Conservation (phyloP, 2,888 invertebrate species). For the Microctonus hyperodae region DNA sequence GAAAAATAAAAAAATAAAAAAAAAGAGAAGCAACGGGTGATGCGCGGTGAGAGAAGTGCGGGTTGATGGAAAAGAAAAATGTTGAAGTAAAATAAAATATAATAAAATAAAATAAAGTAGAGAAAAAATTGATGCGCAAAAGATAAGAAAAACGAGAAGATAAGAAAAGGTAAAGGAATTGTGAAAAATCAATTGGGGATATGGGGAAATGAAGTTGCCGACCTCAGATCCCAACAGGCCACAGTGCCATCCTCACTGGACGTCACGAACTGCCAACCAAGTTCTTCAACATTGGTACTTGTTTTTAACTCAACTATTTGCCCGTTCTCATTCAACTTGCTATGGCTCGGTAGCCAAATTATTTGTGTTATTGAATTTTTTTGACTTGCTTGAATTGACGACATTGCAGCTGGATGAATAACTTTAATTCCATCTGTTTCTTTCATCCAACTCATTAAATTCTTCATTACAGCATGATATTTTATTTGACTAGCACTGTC, state of each 20-base stretch:
- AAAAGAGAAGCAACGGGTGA: background rate
- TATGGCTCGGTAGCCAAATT: constrained; percentile 73
- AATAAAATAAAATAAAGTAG: constrained; percentile 19
- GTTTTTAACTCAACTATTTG: constrained; percentile 62
- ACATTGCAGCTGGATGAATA: constrained; percentile 70
- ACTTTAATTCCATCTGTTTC: constrained; percentile 68
- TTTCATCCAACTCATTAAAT: constrained; percentile 76
- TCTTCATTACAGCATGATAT: constrained; percentile 69
- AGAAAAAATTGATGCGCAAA: constrained; percentile 15
- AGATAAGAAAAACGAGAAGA: constrained; percentile 4
- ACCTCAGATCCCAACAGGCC: constrained; percentile 75
- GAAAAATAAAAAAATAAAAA: constrained; percentile 30
- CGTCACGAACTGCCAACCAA: constrained; percentile 71
- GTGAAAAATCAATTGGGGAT: constrained; percentile 23
- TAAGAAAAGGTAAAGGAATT: constrained; percentile 4
- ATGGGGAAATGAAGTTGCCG: constrained; percentile 38
- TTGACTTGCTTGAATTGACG: constrained; percentile 71
- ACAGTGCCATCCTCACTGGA: constrained; percentile 74
- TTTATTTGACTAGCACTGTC: constrained; percentile 71
- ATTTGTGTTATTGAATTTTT: constrained; percentile 71
- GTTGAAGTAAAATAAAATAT: background rate
- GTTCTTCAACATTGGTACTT: constrained; percentile 53
- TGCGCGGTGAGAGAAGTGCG: constrained; percentile 3
- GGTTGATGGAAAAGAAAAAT: background rate
- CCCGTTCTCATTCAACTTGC: constrained; percentile 70